Conservation (phyloP, 2,888 invertebrate genomes). For the Itoplectis maculator region DNA sequence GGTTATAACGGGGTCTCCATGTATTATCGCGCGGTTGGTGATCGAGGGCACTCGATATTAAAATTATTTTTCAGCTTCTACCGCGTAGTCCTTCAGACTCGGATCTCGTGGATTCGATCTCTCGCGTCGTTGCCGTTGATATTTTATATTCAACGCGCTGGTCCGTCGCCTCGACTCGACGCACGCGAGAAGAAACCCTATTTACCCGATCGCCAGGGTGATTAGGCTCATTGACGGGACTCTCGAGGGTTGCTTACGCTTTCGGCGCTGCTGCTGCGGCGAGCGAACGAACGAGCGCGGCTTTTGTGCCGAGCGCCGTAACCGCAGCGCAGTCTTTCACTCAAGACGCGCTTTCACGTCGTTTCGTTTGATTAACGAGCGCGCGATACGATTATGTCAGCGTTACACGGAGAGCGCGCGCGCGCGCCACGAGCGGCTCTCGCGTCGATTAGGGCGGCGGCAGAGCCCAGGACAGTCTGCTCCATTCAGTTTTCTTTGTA, state of each 20-base stretch:
- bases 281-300: constrained; percentile 55
- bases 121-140: constrained; percentile 41
- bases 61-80: constrained; percentile 63
- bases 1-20: background rate
- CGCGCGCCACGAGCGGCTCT: constrained; percentile 33
- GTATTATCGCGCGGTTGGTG: constrained; percentile 20
- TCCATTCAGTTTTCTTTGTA: constrained; percentile 35
- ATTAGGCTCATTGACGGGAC: constrained; percentile 72
- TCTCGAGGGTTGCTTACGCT: constrained; percentile 53
- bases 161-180: constrained; percentile 73
- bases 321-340: constrained; percentile 68
- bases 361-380: constrained; percentile 75
- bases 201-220: constrained; percentile 59
- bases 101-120: background rate
- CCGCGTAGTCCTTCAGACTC: constrained; percentile 67
- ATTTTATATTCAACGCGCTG: constrained; percentile 55
- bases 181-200: constrained; percentile 58
- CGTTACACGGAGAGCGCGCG: constrained; percentile 22
- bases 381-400: constrained; percentile 67
- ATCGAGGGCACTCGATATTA: constrained; percentile 54
- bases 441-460: constrained; percentile 62
- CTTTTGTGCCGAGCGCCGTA: constrained; percentile 73
- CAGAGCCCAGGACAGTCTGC: constrained; percentile 34
- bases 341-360: constrained; percentile 73
- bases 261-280: constrained; percentile 32